A percentile compares a stretch with the other conserved stretches of the same genome.
phyloP scores from a whole-genome alignment of 1,140 invertebrate genomes.

The Calephelis nemesis region DNA sequence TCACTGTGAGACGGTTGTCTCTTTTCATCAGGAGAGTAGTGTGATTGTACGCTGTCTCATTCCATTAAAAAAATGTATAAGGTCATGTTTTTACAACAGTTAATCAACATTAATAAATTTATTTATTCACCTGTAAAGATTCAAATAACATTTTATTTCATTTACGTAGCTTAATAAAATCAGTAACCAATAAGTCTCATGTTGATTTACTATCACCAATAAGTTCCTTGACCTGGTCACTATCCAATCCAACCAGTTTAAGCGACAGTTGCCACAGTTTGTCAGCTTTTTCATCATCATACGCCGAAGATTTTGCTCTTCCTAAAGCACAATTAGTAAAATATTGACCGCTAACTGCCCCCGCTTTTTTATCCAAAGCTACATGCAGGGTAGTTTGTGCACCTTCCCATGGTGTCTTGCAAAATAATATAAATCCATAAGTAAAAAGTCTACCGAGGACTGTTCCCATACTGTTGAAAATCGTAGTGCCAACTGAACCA shows the following conservation, averaged over 20 bases:
- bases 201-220: neutral
- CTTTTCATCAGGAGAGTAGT: too few species aligned
- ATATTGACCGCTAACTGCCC: conserved; percentile 55
- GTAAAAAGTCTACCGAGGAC: neutral
- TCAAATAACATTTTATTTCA: too few species aligned
- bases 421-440: conserved; percentile 24
- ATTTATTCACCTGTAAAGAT: too few species aligned
- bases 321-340: conserved; percentile 49
- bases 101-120: too few species aligned
- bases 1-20: too few species aligned
- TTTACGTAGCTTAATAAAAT: too few species aligned
- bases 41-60: too few species aligned
- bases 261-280: conserved; percentile 33
- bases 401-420: conserved; percentile 55
- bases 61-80: too few species aligned
- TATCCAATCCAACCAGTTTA: neutral
- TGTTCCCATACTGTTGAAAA: conserved; percentile 20
- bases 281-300: conserved; percentile 33
- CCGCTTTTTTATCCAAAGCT: conserved; percentile 42
- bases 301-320: conserved; percentile 30
- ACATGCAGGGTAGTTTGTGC: conserved; percentile 56
- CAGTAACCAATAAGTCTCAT: neutral
- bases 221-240: neutral
- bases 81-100: too few species aligned
- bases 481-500: conserved; percentile 71